phyloP scores from a whole-genome alignment of 2,113 vertebrate genomes.

The Okapia johnstoni region DNA sequence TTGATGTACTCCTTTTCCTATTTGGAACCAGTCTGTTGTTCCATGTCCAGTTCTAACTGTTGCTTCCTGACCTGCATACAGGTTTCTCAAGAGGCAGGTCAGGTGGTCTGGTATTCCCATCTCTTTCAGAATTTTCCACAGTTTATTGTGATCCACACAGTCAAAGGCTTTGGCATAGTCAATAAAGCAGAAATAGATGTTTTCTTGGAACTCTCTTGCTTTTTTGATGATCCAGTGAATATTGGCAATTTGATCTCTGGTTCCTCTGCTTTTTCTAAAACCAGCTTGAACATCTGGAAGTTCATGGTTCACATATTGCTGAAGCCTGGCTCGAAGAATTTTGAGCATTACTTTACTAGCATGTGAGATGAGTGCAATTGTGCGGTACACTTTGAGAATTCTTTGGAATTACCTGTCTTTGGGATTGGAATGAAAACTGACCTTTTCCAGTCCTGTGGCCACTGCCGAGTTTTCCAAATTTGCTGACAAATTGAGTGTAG shows the following conservation, averaged over 20 bases:
- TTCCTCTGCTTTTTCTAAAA: background rate
- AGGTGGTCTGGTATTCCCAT: background rate
- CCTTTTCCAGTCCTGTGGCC: background rate
- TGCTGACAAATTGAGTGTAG: background rate
- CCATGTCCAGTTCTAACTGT: background rate
- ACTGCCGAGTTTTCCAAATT: background rate
- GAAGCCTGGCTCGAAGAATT: background rate
- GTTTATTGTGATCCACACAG: background rate
- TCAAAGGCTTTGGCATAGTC: too few species aligned
- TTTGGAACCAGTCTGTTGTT: background rate
- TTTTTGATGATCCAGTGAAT: fast-evolving
- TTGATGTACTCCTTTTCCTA: background rate
- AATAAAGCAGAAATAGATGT: background rate
- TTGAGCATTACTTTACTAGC: background rate
- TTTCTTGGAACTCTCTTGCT: background rate
- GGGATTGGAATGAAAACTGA: background rate
- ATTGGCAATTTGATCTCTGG: background rate
- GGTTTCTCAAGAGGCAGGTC: background rate
- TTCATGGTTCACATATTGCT: fast-evolving
- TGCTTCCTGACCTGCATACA: background rate
- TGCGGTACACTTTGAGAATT: background rate
- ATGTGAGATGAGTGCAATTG: background rate
- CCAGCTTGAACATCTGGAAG: background rate
- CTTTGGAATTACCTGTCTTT: background rate
- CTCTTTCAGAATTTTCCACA: background rate